A percentile compares a stretch with the other conserved stretches of the same genome.
These are phyloP conservation scores for Ectropis crepuscularia DNA, from an alignment of 2,888 invertebrate species.

Conservation along the genomic window DNA sequence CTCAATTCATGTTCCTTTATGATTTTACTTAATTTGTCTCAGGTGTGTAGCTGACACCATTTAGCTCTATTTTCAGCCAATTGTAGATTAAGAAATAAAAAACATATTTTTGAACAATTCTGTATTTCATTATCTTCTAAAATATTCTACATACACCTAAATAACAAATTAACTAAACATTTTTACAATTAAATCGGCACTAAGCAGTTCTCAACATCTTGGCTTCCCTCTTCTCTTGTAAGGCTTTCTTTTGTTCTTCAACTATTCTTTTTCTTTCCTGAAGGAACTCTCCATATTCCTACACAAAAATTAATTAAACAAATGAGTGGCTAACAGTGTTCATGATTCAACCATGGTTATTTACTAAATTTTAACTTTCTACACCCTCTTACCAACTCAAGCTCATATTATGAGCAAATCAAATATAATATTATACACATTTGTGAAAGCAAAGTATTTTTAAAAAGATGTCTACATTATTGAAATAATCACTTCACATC, in stretches of 20 bases:
- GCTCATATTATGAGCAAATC: too few species aligned
- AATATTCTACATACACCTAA: constrained; percentile 44
- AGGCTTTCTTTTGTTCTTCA: constrained; percentile 89
- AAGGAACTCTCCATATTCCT: constrained; percentile 93
- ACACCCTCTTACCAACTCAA: too few species aligned
- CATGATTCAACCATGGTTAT: too few species aligned
- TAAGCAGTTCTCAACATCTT: constrained; percentile 93
- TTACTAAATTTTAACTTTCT: too few species aligned
- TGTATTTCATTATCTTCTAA: constrained; percentile 33
- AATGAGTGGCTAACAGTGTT: too few species aligned
- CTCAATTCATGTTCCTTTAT: constrained; percentile 18
- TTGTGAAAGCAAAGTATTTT: too few species aligned
- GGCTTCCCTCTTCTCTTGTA: constrained; percentile 94
- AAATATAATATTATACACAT: too few species aligned
- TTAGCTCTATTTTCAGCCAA: constrained; percentile 34
- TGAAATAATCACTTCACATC: too few species aligned
- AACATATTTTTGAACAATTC: constrained; percentile 38
- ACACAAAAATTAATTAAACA: constrained; percentile 42
- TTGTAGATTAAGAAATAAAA: constrained; percentile 39
- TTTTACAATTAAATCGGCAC: constrained; percentile 36
- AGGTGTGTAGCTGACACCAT: constrained; percentile 14
- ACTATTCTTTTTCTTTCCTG: constrained; percentile 89
- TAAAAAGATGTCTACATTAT: too few species aligned
- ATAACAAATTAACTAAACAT: constrained; percentile 30
- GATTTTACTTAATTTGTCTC: constrained; percentile 9